Evolutionary conservation across 2,888 invertebrate genomes (phyloP).

Genomic region (Pyrrhosoma nymphula): DNA sequence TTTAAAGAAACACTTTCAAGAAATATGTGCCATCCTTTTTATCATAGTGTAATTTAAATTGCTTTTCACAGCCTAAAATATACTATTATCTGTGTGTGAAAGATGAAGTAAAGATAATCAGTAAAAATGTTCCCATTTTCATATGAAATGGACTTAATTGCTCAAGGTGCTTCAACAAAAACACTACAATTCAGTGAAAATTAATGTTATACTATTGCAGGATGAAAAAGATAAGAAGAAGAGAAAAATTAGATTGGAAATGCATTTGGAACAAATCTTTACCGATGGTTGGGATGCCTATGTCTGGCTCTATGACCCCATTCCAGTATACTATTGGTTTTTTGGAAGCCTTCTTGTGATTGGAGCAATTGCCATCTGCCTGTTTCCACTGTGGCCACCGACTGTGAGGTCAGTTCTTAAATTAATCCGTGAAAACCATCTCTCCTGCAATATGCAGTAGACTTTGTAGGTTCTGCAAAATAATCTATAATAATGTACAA

Average conservation of each 20-base stretch:
- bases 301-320: slow-evolving; percentile 99
- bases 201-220: slow-evolving; percentile 70
- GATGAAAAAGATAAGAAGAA: slow-evolving; percentile 85
- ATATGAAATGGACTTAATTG: no score
- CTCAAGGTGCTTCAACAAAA: no score
- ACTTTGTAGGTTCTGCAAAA: neutral
- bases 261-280: slow-evolving; percentile 97
- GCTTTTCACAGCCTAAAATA: no score
- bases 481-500: slow-evolving; percentile 71
- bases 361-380: slow-evolving; percentile 96
- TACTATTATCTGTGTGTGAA: no score
- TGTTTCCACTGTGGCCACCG: slow-evolving; percentile 99
- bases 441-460: no score
- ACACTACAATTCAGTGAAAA: no score
- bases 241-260: slow-evolving; percentile 96
- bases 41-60: no score
- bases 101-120: no score
- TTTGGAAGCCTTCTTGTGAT: slow-evolving; percentile 94
- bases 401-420: slow-evolving; percentile 84
- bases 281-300: slow-evolving; percentile 96
- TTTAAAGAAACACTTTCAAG: no score
- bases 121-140: no score
- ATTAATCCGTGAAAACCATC: neutral
- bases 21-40: no score
- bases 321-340: slow-evolving; percentile 96